Evolutionary conservation across 2,113 vertebrate species (phyloP).

Genomic region (Tachuris rubrigastra): DNA sequence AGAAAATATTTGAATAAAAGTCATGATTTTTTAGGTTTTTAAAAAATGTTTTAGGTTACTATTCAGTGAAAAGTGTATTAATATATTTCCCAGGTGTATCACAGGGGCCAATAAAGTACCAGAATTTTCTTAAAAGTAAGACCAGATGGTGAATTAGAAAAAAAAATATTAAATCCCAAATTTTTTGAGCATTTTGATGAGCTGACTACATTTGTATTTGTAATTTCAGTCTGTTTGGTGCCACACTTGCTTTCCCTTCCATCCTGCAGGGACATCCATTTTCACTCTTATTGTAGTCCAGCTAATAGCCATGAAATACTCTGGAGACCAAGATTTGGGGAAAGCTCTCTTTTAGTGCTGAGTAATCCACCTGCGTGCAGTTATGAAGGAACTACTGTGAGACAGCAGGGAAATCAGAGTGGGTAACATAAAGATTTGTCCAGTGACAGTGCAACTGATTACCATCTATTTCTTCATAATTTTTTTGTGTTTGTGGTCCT

Average conservation of each 20-base stretch:
- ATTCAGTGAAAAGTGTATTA: not conserved
- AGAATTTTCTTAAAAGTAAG: not conserved
- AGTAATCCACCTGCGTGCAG: not conserved
- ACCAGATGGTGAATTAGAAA: not conserved
- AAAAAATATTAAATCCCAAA: not conserved
- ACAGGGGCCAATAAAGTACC: not conserved
- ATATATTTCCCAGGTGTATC: not conserved
- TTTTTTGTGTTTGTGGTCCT: not conserved
- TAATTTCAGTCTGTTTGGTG: not conserved
- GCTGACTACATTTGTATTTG: not conserved
- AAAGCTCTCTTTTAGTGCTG: not conserved
- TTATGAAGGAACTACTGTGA: not conserved
- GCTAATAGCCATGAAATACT: not conserved
- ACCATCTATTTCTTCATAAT: not conserved
- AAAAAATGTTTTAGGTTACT: not conserved
- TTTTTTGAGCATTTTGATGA: not conserved
- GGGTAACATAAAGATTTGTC: not conserved
- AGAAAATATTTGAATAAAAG: not conserved
- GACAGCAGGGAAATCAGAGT: not conserved
- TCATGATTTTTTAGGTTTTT: no score
- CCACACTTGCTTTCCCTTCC: not conserved
- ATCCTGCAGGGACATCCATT: not conserved
- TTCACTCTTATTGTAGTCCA: not conserved
- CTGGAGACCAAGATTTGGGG: not conserved
- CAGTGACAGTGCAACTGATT: not conserved